Evolutionary conservation across 2,113 vertebrate species (phyloP).

Genomic region (Glaucidium brasilianum): DNA sequence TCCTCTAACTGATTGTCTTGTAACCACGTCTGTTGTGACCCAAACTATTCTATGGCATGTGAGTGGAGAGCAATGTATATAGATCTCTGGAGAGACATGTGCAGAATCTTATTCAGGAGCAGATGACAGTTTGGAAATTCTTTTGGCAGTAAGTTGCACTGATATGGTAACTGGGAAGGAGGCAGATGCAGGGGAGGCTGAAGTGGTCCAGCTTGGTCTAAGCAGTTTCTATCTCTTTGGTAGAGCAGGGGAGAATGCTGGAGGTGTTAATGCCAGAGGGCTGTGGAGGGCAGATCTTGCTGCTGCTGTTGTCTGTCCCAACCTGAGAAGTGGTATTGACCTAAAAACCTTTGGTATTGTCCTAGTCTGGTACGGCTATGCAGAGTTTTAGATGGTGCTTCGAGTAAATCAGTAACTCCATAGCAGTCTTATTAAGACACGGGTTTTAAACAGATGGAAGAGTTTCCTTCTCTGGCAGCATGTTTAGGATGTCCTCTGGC

Average conservation of each 20-base stretch:
- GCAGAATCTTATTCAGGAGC: neutral
- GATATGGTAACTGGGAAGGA: rapidly evolving
- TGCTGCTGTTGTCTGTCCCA: neutral
- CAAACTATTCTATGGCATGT: neutral
- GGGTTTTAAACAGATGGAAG: neutral
- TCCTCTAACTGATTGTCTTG: slow-evolving; percentile 13
- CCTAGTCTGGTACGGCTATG: neutral
- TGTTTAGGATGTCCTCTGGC: neutral
- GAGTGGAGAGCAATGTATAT: neutral
- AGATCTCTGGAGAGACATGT: neutral
- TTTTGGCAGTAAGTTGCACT: neutral
- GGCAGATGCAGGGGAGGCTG: neutral
- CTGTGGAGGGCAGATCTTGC: neutral
- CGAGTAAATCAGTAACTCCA: neutral
- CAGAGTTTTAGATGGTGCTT: neutral
- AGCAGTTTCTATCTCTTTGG: neutral
- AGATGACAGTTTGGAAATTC: neutral
- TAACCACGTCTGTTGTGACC: neutral
- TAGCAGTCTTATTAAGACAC: rapidly evolving
- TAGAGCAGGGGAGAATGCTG: neutral
- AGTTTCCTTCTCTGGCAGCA: neutral
- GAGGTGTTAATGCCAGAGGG: rapidly evolving
- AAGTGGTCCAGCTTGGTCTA: neutral
- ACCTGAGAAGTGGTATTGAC: neutral
- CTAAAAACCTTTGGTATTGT: neutral